Percentiles rank a stretch among this genome's conserved stretches.
Conservation (phyloP, 1,140 invertebrate genomes). For the Conus betulinus region DNA sequence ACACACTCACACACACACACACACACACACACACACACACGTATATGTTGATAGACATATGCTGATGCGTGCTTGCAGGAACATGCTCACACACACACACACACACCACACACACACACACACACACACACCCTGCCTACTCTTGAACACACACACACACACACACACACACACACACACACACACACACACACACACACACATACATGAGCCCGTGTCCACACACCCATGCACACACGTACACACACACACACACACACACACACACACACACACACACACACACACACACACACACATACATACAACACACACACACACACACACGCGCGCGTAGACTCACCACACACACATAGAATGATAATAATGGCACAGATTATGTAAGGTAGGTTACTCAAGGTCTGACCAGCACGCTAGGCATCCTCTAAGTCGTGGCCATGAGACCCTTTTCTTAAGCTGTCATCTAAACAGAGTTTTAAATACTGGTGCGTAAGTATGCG, state of each 20-base stretch:
- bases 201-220: not conserved
- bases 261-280: not conserved
- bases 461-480: no score
- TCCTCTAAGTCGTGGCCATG: no score
- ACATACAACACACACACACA: not conserved
- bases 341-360: no score
- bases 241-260: slow-evolving; percentile 10
- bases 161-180: slow-evolving; percentile 2
- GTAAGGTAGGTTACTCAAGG: no score
- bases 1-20: slow-evolving; percentile 3
- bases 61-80: no score
- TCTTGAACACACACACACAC: not conserved
- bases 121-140: not conserved
- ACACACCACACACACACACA: slow-evolving; percentile 8
- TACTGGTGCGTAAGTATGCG: no score
- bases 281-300: not conserved
- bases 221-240: not conserved
- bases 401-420: no score
- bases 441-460: no score
- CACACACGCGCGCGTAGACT: not conserved
- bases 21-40: not conserved
- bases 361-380: no score
- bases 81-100: no score
- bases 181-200: not conserved
- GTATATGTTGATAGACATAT: no score